Base-by-base conservation (phyloP, 2,888 invertebrate species). In the Agrilus biguttatus region DNA sequence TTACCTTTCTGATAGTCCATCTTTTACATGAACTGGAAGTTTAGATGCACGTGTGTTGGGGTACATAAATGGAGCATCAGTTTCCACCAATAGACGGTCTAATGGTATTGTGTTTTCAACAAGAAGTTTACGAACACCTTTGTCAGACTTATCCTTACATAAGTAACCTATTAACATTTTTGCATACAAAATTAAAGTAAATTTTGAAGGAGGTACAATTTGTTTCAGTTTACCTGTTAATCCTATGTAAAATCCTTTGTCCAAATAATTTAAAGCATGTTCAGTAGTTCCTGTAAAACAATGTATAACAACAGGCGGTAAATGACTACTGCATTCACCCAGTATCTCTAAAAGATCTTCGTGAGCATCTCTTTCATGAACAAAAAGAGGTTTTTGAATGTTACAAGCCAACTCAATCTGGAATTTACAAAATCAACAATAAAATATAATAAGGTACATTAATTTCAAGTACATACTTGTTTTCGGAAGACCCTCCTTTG, bases 1-100 rank as follows among this genome's bases (percentile, higher is more conserved):
- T 21, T 68, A 84, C 78, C 88, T 77, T 67, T 89, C 86, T 19
- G 91, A 89, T 46, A 92, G 72, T 48, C 82, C 80, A 60, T 86
- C 84, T 70, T 90, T 90, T 14, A 93, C 85, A 59, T 87, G 83
- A 54, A 80, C 69, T 37, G 92, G 89, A 58, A 95, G 68, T 65
- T 93, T 93, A 28, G 91, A 90, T 47, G 92, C 91, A 59, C 92
- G 74, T 48, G 89, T 88, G 65, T 95, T 90, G 3, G 93, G 91
- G 65, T 89, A 95, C 91, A 93, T 92, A 61, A 91, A 95, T 2
- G 95, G 93, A 0, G 92, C 85, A 67, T 95, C 93, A 0, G 92
- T 91, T 67, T 93, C 92, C 5, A 95, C 83, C 45, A 95, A 66
- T 53, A 93, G 66, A 60, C 80, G 77, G 55, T 93, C 90, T 51